Conservation (phyloP, 1,140 invertebrate genomes). For the Aporrectodea caliginosa region DNA sequence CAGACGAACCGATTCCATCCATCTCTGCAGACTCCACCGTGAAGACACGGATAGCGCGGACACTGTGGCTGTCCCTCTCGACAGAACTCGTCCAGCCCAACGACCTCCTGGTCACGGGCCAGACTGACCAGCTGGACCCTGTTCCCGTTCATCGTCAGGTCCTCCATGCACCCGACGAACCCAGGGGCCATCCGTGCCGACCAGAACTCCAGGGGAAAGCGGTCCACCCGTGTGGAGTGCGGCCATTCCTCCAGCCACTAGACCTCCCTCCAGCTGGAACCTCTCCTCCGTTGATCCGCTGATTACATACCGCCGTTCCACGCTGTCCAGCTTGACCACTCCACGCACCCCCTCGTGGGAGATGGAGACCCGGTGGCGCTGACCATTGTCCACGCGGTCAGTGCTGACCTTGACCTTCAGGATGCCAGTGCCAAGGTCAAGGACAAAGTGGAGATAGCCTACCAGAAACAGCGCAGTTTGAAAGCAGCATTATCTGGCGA, state of each 20-base stretch:
- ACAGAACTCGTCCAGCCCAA: slow-evolving; percentile 52
- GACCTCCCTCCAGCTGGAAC: slow-evolving; percentile 75
- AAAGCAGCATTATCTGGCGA: too few relatives aligned
- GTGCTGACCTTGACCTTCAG: slow-evolving; percentile 65
- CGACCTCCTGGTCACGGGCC: slow-evolving; percentile 80
- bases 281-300: slow-evolving; percentile 65
- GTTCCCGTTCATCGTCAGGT: slow-evolving; percentile 85
- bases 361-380: slow-evolving; percentile 83
- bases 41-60: slow-evolving; percentile 68
- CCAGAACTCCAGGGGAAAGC: slow-evolving; percentile 77
- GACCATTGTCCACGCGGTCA: slow-evolving; percentile 73
- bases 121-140: slow-evolving; percentile 78
- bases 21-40: slow-evolving; percentile 81
- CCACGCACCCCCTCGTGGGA: slow-evolving; percentile 66
- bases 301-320: slow-evolving; percentile 70
- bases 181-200: slow-evolving; percentile 81
- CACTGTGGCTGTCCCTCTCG: slow-evolving; percentile 1
- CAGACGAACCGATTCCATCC: slow-evolving; percentile 96
- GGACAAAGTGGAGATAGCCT: slow-evolving; percentile 75
- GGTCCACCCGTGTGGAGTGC: slow-evolving; percentile 35
- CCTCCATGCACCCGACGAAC: slow-evolving; percentile 90
- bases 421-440: slow-evolving; percentile 82
- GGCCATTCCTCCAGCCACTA: slow-evolving; percentile 76
- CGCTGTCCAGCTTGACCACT: slow-evolving; percentile 39
- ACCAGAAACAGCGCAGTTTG: too few relatives aligned